phyloP scores from a whole-genome alignment of 2,888 invertebrate genomes.

The Troglohyphantes excavatus region DNA sequence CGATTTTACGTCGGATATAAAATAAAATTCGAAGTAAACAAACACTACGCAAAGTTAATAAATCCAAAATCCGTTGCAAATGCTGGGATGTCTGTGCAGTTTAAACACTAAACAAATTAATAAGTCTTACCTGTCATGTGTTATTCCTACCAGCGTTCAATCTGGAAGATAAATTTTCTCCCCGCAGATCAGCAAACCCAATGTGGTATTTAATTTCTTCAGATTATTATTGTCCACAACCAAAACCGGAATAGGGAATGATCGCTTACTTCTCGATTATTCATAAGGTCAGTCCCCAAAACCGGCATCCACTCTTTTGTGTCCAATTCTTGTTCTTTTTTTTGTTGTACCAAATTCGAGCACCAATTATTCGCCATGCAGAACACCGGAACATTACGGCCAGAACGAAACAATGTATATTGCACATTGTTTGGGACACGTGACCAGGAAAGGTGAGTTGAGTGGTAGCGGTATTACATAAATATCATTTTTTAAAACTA shows the following conservation, averaged over 20 bases:
- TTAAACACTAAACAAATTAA: background rate
- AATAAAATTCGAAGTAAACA: too few relatives aligned
- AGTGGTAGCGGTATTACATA: background rate
- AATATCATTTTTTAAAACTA: background rate
- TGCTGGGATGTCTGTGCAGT: too few relatives aligned
- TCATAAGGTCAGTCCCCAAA: background rate
- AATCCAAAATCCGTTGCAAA: too few relatives aligned
- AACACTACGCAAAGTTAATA: too few relatives aligned
- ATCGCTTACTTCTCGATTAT: background rate
- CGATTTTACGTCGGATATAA: too few relatives aligned
- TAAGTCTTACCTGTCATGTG: background rate
- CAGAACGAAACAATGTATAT: background rate
- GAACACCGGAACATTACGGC: background rate
- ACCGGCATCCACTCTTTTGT: background rate
- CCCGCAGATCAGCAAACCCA: background rate
- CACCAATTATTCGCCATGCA: background rate
- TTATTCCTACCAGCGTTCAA: background rate
- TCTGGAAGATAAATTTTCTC: background rate
- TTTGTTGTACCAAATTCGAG: too few relatives aligned
- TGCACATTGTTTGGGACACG: background rate
- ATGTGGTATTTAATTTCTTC: background rate
- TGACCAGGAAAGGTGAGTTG: constrained; percentile 9
- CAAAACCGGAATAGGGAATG: background rate
- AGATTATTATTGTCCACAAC: background rate
- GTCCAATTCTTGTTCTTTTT: background rate